phyloP scores from a whole-genome alignment of 2,888 invertebrate species.

The Aleiodes alternator region DNA sequence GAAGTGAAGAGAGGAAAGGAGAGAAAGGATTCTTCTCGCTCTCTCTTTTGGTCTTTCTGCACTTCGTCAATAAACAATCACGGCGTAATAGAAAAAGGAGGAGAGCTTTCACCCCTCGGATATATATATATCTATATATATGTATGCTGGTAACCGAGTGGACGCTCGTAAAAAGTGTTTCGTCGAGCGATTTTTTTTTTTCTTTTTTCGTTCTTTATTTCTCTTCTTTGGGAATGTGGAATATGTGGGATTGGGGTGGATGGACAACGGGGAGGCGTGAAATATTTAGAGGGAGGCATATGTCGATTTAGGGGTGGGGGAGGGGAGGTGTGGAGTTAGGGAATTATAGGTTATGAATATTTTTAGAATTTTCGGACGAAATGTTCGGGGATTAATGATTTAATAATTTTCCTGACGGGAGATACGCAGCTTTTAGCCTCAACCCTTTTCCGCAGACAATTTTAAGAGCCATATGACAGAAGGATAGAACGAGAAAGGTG shows the following conservation, averaged over 20 bases:
- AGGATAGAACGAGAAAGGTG: too few relatives aligned
- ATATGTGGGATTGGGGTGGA: neutral
- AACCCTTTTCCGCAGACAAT: too few relatives aligned
- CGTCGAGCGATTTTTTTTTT: neutral
- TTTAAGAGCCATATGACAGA: too few relatives aligned
- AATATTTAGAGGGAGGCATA: conserved; percentile 39
- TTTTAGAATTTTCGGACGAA: too few relatives aligned
- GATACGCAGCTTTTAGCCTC: too few relatives aligned
- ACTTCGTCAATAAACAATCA: conserved; percentile 76
- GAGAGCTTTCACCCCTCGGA: conserved; percentile 37
- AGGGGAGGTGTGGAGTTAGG: conserved; percentile 41
- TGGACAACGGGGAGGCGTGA: neutral
- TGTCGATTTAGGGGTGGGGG: neutral
- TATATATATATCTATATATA: neutral
- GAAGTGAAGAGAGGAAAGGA: neutral
- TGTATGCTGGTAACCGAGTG: conserved; percentile 16
- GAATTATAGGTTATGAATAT: too few relatives aligned
- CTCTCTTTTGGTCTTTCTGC: conserved; percentile 48
- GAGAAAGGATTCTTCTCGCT: too few relatives aligned
- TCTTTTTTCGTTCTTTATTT: neutral
- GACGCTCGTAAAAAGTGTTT: conserved; percentile 21
- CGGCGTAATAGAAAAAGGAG: conserved; percentile 69
- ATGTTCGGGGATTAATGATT: too few relatives aligned
- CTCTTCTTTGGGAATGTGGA: neutral
- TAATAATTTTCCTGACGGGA: too few relatives aligned